Evolutionary conservation across 1,140 invertebrate species (phyloP), one percentile per base, ranked within the genome.

Genomic region (Drosophila equinoxialis): DNA sequence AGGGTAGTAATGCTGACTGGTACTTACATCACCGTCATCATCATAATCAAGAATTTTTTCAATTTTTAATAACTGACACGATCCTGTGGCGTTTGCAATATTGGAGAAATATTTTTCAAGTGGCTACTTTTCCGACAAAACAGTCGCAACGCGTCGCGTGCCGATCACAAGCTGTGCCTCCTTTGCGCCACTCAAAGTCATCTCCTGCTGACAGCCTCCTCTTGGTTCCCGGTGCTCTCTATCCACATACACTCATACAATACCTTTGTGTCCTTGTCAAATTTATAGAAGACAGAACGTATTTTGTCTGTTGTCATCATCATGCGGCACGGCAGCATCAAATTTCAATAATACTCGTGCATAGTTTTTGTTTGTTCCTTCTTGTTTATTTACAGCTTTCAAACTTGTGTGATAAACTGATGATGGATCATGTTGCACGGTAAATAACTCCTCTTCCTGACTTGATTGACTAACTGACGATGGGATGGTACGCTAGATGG

Each of bases 381-480:
- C 58, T 77, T 79, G 45, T 77, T 77, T 77, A 51, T 42, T 61
- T 71, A 79, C 84, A 87, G 83, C 83, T 89, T 89, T 87, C 85
- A 82, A 59, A 81, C 74, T 81, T 61, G 74, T 23, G 26, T 23
- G 42, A 51, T 63, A 60, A 30, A 65, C 66, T 63, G 66, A 81
- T 89, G 84, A 87, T 87, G 81, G 84, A 87, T 87, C 84, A 76
- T 75, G 77, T 87, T 89, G 80, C 84, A 87, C 73, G 74, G 64
- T 74, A 69, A 37, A 59, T 59, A 37, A 59, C 35, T 33, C 35
- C 30, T 39, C 57, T 59, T 51, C 4, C 61, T 62, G 69, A 65
- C 73, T 74, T 81, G 17, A 71, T 82, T 74, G 80, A 82, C 80
- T 82, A 74, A 81, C 74, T 77, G 82, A 66, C 66, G 55, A 51